phyloP scores from a whole-genome alignment of 2,797 vertebrate species.

The Galago senegalensis region DNA sequence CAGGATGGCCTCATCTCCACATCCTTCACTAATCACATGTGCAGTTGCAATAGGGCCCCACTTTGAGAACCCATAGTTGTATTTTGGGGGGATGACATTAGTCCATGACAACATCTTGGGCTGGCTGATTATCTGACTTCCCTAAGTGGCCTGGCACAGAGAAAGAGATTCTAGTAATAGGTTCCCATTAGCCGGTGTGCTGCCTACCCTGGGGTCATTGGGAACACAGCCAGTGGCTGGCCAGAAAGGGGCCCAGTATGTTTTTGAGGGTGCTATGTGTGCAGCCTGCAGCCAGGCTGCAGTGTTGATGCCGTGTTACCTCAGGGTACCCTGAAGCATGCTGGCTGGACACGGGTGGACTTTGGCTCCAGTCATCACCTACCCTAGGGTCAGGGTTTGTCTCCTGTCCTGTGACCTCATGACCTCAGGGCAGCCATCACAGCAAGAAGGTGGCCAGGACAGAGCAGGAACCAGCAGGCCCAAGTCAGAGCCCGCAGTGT shows the following conservation, averaged over 20 bases:
- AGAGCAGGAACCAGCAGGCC: neutral
- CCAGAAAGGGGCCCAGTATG: accelerated
- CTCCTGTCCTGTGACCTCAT: neutral
- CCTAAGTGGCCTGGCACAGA: accelerated
- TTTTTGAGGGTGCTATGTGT: no score
- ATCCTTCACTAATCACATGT: accelerated
- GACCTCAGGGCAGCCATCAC: neutral
- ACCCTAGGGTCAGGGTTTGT: accelerated
- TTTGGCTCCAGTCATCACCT: accelerated
- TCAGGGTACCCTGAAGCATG: accelerated
- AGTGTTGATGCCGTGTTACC: accelerated
- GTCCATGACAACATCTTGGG: neutral
- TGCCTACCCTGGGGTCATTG: neutral
- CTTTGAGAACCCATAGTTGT: accelerated
- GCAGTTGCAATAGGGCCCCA: accelerated
- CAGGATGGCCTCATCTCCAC: neutral
- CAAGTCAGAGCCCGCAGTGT: accelerated
- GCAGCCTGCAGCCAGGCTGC: accelerated
- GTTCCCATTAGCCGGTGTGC: neutral
- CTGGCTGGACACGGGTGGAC: neutral
- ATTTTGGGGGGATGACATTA: neutral
- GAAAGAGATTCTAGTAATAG: neutral
- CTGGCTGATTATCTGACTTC: neutral
- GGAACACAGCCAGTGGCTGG: accelerated
- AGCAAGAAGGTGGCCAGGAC: neutral